A percentile compares a stretch with the other conserved stretches of the same genome.
These are phyloP conservation scores for Diabrotica undecimpunctata DNA, from an alignment of 1,140 invertebrate genomes.

Conservation along the genomic window DNA sequence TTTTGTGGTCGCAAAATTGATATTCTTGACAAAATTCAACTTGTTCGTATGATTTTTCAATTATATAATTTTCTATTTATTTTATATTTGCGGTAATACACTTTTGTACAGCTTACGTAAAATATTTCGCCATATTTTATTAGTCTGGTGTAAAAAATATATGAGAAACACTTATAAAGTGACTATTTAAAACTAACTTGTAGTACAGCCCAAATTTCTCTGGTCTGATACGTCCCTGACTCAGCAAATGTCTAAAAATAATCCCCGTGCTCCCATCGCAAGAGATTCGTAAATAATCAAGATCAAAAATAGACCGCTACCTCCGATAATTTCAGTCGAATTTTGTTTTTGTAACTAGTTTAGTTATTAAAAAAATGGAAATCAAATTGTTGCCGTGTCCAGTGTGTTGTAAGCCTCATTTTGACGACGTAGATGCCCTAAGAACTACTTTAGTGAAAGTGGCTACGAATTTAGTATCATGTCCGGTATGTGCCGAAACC, in stretches of 20 bases:
- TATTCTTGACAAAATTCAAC: too few species aligned
- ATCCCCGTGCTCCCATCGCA: slow-evolving; percentile 6
- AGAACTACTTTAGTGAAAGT: slow-evolving; percentile 69
- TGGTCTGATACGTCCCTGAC: neutral
- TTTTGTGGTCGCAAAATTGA: too few species aligned
- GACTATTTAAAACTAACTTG: too few species aligned
- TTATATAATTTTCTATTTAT: too few species aligned
- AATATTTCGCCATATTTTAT: too few species aligned
- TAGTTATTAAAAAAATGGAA: slow-evolving; percentile 49
- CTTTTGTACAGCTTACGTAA: too few species aligned
- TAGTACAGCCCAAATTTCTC: too few species aligned
- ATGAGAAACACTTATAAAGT: too few species aligned
- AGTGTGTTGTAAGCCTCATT: slow-evolving; percentile 68
- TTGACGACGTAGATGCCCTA: slow-evolving; percentile 64
- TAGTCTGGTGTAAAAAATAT: too few species aligned
- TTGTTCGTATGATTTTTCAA: too few species aligned
- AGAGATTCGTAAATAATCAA: slow-evolving; percentile 8
- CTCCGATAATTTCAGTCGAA: neutral
- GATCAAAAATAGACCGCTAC: slow-evolving; percentile 10
- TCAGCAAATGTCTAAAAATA: slow-evolving; percentile 15
- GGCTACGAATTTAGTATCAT: slow-evolving; percentile 66
- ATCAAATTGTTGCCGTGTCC: slow-evolving; percentile 67
- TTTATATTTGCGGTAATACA: too few species aligned
- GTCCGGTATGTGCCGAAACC: slow-evolving; percentile 72
- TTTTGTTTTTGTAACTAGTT: slow-evolving; percentile 8